These are phyloP conservation scores for Dendrocincla tyrannina DNA, from an alignment of 2,797 vertebrate species.

Conservation along the genomic window DNA sequence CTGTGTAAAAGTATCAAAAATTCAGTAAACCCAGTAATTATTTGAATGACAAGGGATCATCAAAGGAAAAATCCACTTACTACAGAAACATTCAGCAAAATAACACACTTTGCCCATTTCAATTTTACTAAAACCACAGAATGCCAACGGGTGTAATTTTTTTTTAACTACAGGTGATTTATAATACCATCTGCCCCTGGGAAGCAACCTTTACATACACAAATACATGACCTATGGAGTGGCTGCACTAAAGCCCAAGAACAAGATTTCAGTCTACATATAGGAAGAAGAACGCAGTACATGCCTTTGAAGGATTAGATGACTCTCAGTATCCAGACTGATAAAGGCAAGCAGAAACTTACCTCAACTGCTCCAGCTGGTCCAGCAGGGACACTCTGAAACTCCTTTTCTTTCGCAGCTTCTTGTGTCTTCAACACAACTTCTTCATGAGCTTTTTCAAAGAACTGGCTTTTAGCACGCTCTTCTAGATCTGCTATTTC, in stretches of 20 bases:
- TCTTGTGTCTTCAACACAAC: conserved; percentile 96
- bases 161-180: not conserved
- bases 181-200: not conserved
- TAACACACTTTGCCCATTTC: not conserved
- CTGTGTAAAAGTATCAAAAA: not conserved
- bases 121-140: not conserved
- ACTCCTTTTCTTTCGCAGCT: conserved; percentile 94
- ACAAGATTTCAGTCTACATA: not conserved
- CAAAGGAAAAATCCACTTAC: not conserved
- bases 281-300: not conserved
- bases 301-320: not conserved
- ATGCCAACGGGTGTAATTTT: not conserved
- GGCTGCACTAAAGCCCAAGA: not conserved
- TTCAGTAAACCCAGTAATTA: not conserved
- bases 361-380: conserved; percentile 95
- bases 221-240: not conserved
- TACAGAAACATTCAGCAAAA: not conserved
- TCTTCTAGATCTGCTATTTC: conserved; percentile 98
- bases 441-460: conserved; percentile 96
- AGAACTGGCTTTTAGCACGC: conserved; percentile 96
- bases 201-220: not conserved
- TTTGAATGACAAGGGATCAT: not conserved
- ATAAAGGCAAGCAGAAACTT: not conserved
- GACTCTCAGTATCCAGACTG: not conserved
- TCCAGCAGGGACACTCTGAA: conserved; percentile 91